Base-by-base conservation (phyloP, 2,113 vertebrate species). In the Hemiprocne comata region DNA sequence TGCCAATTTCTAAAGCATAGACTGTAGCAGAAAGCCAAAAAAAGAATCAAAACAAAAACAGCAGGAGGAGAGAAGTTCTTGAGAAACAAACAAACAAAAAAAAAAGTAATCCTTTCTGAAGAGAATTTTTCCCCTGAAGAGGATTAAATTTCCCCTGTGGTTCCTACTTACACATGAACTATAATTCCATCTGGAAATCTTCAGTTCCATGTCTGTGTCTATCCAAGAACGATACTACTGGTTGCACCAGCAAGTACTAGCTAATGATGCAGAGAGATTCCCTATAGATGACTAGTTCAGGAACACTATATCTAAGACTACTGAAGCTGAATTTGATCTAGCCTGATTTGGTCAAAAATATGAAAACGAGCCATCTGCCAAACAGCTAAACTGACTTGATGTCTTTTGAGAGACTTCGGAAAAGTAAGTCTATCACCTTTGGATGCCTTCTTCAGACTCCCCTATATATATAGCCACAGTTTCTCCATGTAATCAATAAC, bases 1-100 rank as follows among this genome's bases (percentile, higher is more conserved):
- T 76, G 78, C 50, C 71, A 70, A 73, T 91, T 79, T 93, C 77
- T 86, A 80, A 93, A 88, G 33, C n/a, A 48, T 46, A 70, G 79
- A 34, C 42, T 77, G 34, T 40, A 88, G 51, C 26, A 48, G 17
- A 74, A 16, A 86, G 26, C 31, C 33, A 73, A 87, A 85, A 84
- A 85, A 78, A 50, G 9, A 80, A 73, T 58, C 67, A 77, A 92
- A 94, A 93, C 62, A 77, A 85, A 86, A 91, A 24, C 88, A 96
- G 64, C 64, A 88, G 79, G 64, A 88, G 13, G 9, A 79, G 66
- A 87, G 31, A 85, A 75, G 42, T 84, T 90, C 60, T 94, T 71
- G 42, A 92, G 79, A 90, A 94, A 74, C 74, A 38, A 83, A 83
- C 85, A 61, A 48, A 70, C 13, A 76, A 88, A 62, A 4, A 48